Conservation (phyloP, 2,888 invertebrate species). For the Eupithecia subumbrata region DNA sequence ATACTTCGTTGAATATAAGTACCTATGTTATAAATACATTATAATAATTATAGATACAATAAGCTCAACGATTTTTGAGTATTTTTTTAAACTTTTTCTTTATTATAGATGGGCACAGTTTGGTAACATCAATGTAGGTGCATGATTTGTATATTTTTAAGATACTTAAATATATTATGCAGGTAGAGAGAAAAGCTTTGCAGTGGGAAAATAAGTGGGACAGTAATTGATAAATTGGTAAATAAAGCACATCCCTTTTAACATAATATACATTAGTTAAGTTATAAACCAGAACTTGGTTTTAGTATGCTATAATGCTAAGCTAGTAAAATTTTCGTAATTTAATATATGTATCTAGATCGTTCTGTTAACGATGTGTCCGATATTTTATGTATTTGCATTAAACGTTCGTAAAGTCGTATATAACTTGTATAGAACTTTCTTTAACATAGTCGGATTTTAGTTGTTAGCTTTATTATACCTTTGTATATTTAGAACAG, state of each 20-base stretch:
- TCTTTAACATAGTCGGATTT: background rate
- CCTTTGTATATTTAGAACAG: background rate
- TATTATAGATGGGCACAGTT: too few relatives aligned
- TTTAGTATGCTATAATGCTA: background rate
- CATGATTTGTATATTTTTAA: background rate
- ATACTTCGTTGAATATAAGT: too few relatives aligned
- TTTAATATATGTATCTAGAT: background rate
- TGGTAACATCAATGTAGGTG: background rate
- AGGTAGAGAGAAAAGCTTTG: background rate
- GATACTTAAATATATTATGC: too few relatives aligned
- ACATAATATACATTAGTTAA: background rate
- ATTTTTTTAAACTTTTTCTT: too few relatives aligned
- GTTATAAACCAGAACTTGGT: background rate
- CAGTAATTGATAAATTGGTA: background rate
- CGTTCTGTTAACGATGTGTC: background rate
- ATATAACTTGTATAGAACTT: background rate
- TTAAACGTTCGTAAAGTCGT: background rate
- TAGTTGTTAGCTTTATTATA: background rate
- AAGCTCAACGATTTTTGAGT: too few relatives aligned
- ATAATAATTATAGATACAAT: too few relatives aligned
- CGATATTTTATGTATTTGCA: background rate
- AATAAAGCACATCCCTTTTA: background rate
- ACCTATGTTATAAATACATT: too few relatives aligned
- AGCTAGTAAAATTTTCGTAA: background rate
- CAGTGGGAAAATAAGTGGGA: background rate